A percentile compares a stretch with the other conserved stretches of the same genome.
phyloP scores from a whole-genome alignment of 2,113 vertebrate species.

The Anguilla japonica region DNA sequence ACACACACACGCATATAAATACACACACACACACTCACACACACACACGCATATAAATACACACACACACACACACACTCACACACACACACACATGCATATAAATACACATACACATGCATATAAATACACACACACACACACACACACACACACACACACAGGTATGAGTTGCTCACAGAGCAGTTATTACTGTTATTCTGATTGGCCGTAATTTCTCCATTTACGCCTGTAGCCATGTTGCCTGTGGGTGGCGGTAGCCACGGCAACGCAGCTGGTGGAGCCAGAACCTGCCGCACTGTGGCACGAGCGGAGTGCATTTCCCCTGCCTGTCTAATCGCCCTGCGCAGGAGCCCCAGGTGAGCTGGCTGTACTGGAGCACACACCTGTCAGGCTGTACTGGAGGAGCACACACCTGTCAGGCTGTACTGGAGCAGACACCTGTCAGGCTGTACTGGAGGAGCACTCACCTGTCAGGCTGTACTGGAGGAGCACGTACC shows the following conservation, averaged over 20 bases:
- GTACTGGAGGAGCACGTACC: no score
- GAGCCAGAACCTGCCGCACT: constrained; percentile 30
- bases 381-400: no score
- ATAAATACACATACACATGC: not conserved
- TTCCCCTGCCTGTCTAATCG: not conserved
- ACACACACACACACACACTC: not conserved
- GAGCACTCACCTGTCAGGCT: no score
- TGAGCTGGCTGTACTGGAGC: no score
- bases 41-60: not conserved
- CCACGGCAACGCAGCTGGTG: constrained; percentile 50
- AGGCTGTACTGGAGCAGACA: no score
- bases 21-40: not conserved
- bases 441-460: no score
- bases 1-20: not conserved
- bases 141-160: not conserved
- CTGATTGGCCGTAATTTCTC: constrained; percentile 31
- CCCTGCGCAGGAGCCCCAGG: not conserved
- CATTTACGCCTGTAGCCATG: not conserved
- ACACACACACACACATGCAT: not conserved
- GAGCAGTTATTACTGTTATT: constrained; percentile 13
- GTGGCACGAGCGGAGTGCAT: not conserved
- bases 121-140: not conserved
- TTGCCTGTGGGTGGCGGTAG: constrained; percentile 39
- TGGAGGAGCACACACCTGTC: no score
- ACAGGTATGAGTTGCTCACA: not conserved